A percentile compares a stretch with the other conserved stretches of the same genome.
phyloP scores from a whole-genome alignment of 2,797 vertebrate genomes.

The Crocodylus rhombifer region DNA sequence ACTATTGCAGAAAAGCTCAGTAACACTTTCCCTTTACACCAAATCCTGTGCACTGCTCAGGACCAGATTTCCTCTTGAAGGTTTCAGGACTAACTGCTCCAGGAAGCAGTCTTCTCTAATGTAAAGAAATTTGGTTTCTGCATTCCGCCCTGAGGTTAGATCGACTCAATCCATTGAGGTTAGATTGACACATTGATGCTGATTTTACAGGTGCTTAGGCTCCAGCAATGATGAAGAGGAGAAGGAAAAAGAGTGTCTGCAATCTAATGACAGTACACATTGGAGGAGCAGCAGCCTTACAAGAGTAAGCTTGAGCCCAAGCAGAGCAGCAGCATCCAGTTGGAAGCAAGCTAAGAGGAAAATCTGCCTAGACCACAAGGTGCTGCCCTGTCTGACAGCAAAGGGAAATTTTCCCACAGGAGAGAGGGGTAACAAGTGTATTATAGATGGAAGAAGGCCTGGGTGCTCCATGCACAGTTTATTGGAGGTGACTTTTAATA shows the following conservation, averaged over 20 bases:
- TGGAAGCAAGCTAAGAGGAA: neutral
- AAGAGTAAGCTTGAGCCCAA: neutral
- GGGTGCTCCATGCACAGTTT: neutral
- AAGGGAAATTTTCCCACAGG: neutral
- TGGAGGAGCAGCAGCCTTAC: neutral
- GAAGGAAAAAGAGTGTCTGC: neutral
- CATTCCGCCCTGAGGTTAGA: too few species aligned
- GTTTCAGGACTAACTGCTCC: too few species aligned
- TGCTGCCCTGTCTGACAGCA: neutral
- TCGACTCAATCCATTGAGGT: too few species aligned
- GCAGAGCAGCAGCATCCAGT: neutral
- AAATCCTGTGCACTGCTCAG: too few species aligned
- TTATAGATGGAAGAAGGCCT: neutral
- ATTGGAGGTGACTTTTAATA: neutral
- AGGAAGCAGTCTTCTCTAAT: too few species aligned
- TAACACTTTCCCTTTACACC: too few species aligned
- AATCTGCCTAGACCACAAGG: neutral
- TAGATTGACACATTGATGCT: neutral
- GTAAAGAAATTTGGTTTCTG: too few species aligned
- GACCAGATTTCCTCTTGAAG: too few species aligned
- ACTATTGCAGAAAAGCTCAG: too few species aligned
- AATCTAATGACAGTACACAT: neutral
- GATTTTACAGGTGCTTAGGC: constrained; percentile 5
- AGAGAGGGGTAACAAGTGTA: neutral
- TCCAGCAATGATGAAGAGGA: constrained; percentile 34